Evolutionary conservation across 2,888 invertebrate genomes (phyloP).

Genomic region (Halictus quadricinctus): DNA sequence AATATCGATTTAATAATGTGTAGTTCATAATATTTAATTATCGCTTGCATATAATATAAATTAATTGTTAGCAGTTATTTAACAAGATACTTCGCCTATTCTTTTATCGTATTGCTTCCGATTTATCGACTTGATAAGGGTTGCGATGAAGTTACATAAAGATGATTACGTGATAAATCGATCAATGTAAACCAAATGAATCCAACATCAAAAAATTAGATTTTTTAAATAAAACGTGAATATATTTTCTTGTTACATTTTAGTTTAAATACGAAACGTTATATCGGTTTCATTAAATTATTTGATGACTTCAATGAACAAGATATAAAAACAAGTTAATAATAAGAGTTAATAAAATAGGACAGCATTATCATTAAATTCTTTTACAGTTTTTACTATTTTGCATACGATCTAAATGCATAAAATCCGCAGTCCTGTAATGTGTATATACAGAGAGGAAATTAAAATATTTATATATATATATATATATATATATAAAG

Average conservation of each 20-base stretch:
- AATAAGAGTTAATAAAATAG: too few species aligned
- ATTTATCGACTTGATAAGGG: background rate
- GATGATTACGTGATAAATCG: background rate
- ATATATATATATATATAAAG: background rate
- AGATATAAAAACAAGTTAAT: too few species aligned
- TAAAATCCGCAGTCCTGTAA: background rate
- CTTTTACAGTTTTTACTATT: background rate
- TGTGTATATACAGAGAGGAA: too few species aligned
- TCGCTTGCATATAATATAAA: background rate
- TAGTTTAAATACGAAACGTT: background rate
- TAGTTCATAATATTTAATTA: background rate
- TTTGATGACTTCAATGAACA: too few species aligned
- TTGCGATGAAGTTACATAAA: background rate
- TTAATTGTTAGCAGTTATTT: background rate
- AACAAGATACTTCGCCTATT: background rate
- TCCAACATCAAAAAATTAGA: background rate
- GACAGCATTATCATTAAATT: background rate
- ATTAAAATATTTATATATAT: background rate
- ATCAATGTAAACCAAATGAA: background rate
- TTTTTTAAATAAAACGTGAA: background rate
- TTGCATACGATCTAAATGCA: background rate
- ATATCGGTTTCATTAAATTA: too few species aligned
- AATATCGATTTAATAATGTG: slow-evolving; percentile 43
- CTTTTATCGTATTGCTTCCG: background rate
- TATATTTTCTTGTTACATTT: background rate